Percentiles rank a stretch among this genome's conserved stretches.
These are phyloP conservation scores for Mus pahari DNA, from an alignment of 2,113 vertebrate species.

Conservation along the genomic window DNA sequence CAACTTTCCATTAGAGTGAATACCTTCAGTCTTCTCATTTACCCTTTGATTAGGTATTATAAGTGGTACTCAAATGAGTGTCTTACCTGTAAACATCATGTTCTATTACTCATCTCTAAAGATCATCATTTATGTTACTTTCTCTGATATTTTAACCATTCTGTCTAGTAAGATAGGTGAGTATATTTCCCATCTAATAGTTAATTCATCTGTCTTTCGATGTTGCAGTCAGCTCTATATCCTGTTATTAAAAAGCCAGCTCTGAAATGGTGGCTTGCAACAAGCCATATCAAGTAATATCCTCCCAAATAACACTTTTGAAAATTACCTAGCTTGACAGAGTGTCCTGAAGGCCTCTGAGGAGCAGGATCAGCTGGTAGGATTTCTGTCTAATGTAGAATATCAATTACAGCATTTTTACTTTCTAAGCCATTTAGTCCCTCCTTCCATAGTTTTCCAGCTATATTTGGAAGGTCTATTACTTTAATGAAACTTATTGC, in stretches of 20 bases:
- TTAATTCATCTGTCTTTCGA: not conserved
- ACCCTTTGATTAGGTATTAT: not conserved
- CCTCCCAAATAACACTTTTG: not conserved
- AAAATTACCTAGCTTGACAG: not conserved
- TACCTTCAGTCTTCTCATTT: not conserved
- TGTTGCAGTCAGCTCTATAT: not conserved
- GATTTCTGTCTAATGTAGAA: not conserved
- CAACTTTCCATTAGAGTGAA: not conserved
- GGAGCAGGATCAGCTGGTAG: not conserved
- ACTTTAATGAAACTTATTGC: constrained; percentile 22
- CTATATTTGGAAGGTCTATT: constrained; percentile 37
- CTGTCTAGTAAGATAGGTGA: not conserved
- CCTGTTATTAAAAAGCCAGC: not conserved
- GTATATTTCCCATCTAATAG: not conserved
- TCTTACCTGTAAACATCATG: not conserved
- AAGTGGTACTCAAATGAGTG: not conserved
- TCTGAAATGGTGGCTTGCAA: not conserved
- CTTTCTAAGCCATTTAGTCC: not conserved
- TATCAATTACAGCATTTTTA: not conserved
- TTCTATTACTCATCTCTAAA: not conserved
- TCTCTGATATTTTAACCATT: not conserved
- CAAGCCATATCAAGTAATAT: not conserved
- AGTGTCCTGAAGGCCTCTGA: not conserved
- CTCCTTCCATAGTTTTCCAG: constrained; percentile 5
- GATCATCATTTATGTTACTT: not conserved